Percentiles rank a stretch among this genome's conserved stretches.
phyloP scores from a whole-genome alignment of 2,888 invertebrate genomes.

The Ormyrus labotus region DNA sequence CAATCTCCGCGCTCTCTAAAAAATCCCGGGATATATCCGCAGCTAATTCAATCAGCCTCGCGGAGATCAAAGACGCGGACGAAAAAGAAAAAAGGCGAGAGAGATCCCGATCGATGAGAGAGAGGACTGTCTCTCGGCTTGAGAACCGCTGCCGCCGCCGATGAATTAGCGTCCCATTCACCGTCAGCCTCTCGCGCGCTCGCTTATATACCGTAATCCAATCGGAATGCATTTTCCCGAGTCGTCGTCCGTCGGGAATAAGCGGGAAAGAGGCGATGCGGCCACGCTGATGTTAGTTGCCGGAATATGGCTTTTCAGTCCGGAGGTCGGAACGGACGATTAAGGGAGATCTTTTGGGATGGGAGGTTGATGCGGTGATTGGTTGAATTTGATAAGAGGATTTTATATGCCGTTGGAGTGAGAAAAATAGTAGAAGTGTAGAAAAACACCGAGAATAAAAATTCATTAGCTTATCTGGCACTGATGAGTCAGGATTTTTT shows the following conservation, averaged over 20 bases:
- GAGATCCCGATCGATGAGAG: not conserved
- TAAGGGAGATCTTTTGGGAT: not conserved
- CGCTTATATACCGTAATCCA: conserved; percentile 62
- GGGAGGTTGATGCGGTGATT: too few relatives aligned
- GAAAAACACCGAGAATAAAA: too few relatives aligned
- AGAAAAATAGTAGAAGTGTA: too few relatives aligned
- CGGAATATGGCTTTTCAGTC: not conserved
- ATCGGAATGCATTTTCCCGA: conserved; percentile 66
- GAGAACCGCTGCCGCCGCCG: conserved; percentile 34
- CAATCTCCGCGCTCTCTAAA: not conserved
- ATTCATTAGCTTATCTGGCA: too few relatives aligned
- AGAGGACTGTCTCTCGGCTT: not conserved
- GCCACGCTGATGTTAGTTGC: not conserved
- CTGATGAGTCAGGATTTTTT: too few relatives aligned
- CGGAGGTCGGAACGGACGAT: not conserved
- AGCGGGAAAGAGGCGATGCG: not conserved
- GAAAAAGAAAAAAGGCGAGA: conserved; percentile 1
- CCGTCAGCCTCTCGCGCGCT: conserved; percentile 56
- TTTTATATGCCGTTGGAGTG: too few relatives aligned
- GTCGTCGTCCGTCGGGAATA: not conserved
- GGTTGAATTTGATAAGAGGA: too few relatives aligned
- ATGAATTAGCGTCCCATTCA: conserved; percentile 63
- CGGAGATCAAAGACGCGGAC: not conserved
- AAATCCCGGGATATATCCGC: not conserved
- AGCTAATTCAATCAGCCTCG: not conserved